Conservation (phyloP, 2,797 vertebrate genomes). For the Anguilla pacifica region DNA sequence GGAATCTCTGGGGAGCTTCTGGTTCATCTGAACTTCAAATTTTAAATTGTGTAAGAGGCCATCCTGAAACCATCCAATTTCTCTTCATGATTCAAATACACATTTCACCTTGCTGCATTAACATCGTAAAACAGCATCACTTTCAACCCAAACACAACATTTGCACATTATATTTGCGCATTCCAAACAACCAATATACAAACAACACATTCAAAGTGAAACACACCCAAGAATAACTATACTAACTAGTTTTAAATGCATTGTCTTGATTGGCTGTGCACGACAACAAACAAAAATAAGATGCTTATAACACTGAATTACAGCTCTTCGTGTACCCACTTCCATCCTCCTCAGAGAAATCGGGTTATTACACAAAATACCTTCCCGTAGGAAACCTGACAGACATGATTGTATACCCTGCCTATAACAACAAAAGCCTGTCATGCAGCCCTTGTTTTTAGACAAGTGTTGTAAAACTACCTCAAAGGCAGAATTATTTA, state of each 20-base stretch:
- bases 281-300: background rate
- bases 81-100: background rate
- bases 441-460: background rate
- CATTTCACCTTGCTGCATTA: background rate
- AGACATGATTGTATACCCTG: background rate
- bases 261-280: background rate
- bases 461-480: background rate
- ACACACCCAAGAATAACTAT: background rate
- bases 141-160: background rate
- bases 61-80: background rate
- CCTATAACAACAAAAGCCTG: background rate
- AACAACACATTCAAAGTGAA: too few relatives aligned
- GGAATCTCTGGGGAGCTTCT: background rate
- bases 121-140: background rate
- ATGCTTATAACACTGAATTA: background rate
- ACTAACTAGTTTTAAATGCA: background rate
- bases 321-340: background rate
- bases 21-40: background rate
- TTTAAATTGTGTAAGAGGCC: background rate
- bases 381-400: background rate
- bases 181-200: background rate
- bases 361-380: background rate
- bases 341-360: background rate
- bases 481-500: background rate
- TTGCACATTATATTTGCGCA: background rate